Conservation (phyloP, 2,888 invertebrate species). For the Watsonalla binaria region DNA sequence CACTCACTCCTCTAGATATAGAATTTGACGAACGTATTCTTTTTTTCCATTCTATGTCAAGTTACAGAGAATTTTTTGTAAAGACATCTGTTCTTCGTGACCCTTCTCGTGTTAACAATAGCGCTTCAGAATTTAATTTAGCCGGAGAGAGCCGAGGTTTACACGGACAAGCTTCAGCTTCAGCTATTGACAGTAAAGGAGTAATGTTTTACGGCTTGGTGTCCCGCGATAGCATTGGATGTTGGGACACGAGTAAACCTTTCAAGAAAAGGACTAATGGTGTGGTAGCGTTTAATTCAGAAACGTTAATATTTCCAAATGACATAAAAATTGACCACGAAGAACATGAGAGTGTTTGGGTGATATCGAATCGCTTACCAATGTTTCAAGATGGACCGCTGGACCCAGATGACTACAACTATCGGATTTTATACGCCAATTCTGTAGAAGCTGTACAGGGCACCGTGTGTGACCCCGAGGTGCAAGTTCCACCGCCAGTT, state of each 20-base stretch:
- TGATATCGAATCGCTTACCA: conserved; percentile 86
- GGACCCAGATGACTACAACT: conserved; percentile 83
- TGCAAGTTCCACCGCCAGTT: conserved; percentile 14
- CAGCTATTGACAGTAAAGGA: conserved; percentile 83
- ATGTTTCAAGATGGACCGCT: conserved; percentile 83
- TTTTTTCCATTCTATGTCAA: conserved; percentile 90
- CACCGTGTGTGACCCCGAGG: conserved; percentile 83
- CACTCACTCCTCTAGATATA: conserved; percentile 78
- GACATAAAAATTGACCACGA: conserved; percentile 88
- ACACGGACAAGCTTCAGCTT: conserved; percentile 85
- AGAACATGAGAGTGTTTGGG: conserved; percentile 84
- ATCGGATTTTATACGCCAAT: conserved; percentile 84
- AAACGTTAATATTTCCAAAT: conserved; percentile 87
- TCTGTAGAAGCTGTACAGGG: conserved; percentile 80
- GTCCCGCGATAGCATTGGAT: conserved; percentile 85
- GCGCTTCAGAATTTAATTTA: conserved; percentile 51
- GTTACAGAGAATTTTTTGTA: conserved; percentile 87
- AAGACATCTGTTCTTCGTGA: conserved; percentile 82
- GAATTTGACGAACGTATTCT: conserved; percentile 79
- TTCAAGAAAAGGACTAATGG: conserved; percentile 81
- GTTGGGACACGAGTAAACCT: conserved; percentile 87
- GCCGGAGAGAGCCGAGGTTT: conserved; percentile 76
- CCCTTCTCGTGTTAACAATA: conserved; percentile 59
- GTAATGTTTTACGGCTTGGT: conserved; percentile 90
- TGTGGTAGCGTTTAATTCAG: conserved; percentile 79